Base-by-base conservation (phyloP, 2,797 vertebrate species). In the Dromococcyx pavoninus region DNA sequence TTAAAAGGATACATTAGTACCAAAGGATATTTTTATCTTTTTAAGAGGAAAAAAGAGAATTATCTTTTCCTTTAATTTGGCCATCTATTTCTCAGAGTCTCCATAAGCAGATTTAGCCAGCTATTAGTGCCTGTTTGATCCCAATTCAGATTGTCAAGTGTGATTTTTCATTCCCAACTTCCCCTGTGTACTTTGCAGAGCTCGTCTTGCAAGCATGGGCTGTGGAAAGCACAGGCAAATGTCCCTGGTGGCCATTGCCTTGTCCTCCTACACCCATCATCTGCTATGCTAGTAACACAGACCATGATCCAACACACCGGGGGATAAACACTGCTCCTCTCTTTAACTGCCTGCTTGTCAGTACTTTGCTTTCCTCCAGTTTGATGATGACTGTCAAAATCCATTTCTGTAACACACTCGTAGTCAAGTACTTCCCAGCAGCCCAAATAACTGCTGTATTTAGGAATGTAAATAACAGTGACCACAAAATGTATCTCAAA, bases 151-250 rank as follows among this genome's bases (percentile, higher is more conserved):
- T 18, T 58, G 27, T 4, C 23, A 35, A 44, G 15, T 11, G 13
- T 21, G 5, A 7, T 44, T 6, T 58, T 71, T 50, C 15, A n/a
- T n/a, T 67, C 74, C 46, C 35, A 81, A 65, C 5, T 23, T 67
- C 10, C 12, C 15, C 41, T 5, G 4, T 35, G 33, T 27, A 5
- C 73, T 88, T 67, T 21, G 14, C 4, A 2, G 48, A 69, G 24
- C 18, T n/a, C 4, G 1, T 41, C 33, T 28, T 21, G 0, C 1
- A 35, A 17, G 2, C 39, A 5, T 0, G 13, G 24, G n/a, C 66
- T 54, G 43, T 13, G 46, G 15, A 66, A 35, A 33, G 25, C 60
- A 28, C 1, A 16, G 25, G 13, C 32, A 33, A 39, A 91, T 11
- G 10, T 33, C 51, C 8, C 12, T 33, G 16, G 33, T 3, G 50